A percentile compares a stretch with the other conserved stretches of the same genome.
Evolutionary conservation across 2,888 invertebrate genomes (phyloP).

Genomic region (Salpingus planirostris): DNA sequence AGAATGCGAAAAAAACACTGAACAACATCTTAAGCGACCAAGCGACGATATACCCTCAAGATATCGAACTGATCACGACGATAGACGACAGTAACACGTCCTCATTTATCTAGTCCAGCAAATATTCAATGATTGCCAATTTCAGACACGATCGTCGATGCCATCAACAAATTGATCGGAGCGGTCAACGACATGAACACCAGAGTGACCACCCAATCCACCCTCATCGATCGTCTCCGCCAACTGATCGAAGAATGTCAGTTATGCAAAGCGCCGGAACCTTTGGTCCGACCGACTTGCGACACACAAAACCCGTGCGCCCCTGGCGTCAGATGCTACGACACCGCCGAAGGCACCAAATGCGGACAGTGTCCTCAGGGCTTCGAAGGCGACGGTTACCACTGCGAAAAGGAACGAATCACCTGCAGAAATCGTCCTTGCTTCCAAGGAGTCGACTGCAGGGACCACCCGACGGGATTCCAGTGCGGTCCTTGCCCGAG

Average conservation of each 20-base stretch:
- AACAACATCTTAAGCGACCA: conserved; percentile 27
- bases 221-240: conserved; percentile 61
- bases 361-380: conserved; percentile 73
- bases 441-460: conserved; percentile 54
- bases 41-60: no score
- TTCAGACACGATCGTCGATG: conserved; percentile 52
- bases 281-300: conserved; percentile 48
- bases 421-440: conserved; percentile 57
- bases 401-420: conserved; percentile 50
- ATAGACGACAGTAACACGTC: conserved; percentile 47
- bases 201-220: conserved; percentile 60
- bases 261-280: conserved; percentile 47
- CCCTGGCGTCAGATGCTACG: conserved; percentile 53
- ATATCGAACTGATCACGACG: conserved; percentile 54
- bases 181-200: conserved; percentile 58
- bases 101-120: no score
- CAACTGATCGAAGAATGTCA: conserved; percentile 71
- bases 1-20: no score
- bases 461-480: conserved; percentile 49
- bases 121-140: no score
- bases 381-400: conserved; percentile 64
- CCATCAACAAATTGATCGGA: conserved; percentile 56
- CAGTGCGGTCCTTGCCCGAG: conserved; percentile 69
- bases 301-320: conserved; percentile 55
- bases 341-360: conserved; percentile 50